Percentiles rank a stretch among this genome's conserved stretches.
These are phyloP conservation scores for Indicator indicator DNA, from an alignment of 2,113 vertebrate species.

Conservation along the genomic window DNA sequence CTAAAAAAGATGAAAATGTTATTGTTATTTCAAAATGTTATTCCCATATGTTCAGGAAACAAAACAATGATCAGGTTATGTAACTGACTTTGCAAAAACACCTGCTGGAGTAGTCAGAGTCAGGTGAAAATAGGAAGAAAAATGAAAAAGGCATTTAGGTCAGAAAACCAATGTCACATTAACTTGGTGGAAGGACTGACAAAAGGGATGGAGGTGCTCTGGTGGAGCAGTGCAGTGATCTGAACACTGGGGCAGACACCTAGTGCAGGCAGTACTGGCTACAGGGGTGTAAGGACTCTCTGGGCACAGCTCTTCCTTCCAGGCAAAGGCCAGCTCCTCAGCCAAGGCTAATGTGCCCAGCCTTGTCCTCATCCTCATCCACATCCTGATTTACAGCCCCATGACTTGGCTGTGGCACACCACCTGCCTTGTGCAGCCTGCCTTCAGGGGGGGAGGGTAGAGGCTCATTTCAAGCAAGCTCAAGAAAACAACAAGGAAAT, in stretches of 20 bases:
- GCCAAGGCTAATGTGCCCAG: not conserved
- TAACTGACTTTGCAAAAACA: not conserved
- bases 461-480: not conserved
- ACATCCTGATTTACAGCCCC: not conserved
- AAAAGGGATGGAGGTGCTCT: not conserved
- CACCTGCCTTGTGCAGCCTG: not conserved
- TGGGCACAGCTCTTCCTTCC: not conserved
- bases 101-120: not conserved
- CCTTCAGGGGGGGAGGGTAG: not conserved
- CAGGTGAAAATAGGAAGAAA: not conserved
- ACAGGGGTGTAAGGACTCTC: not conserved
- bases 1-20: slow-evolving; percentile 15
- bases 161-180: not conserved
- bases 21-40: slow-evolving; percentile 43
- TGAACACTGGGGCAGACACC: not conserved
- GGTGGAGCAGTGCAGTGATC: not conserved
- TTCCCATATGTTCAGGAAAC: slow-evolving; percentile 40
- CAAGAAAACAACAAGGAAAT: not conserved
- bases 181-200: not conserved
- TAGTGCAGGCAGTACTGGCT: not conserved
- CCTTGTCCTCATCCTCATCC: too few relatives aligned
- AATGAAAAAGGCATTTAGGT: not conserved
- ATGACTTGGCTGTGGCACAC: not conserved
- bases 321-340: not conserved
- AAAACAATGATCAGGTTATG: not conserved